phyloP scores from a whole-genome alignment of 2,113 vertebrate species.

The Chunga burmeisteri region DNA sequence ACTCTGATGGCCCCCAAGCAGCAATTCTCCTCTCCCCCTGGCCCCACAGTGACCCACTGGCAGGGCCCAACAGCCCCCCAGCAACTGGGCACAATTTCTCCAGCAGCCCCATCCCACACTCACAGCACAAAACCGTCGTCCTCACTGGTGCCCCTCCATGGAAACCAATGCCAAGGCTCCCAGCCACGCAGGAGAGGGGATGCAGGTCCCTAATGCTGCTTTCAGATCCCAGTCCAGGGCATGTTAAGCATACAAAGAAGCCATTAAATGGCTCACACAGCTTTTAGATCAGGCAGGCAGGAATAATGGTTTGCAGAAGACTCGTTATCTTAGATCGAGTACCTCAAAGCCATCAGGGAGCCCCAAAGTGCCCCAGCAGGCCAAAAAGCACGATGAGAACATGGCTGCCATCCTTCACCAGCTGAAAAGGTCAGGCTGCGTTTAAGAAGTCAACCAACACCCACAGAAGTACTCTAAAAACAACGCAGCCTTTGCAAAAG shows the following conservation, averaged over 20 bases:
- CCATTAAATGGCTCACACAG: neutral
- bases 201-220: neutral
- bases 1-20: neutral
- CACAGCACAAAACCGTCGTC: no score
- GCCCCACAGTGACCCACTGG: neutral
- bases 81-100: neutral
- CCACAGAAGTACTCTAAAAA: neutral
- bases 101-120: no score
- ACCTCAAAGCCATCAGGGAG: neutral
- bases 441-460: constrained; percentile 13
- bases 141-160: neutral
- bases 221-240: neutral
- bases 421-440: neutral
- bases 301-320: neutral
- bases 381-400: neutral
- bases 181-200: neutral
- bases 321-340: neutral
- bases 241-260: neutral
- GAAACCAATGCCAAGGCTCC: neutral
- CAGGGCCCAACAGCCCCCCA: neutral
- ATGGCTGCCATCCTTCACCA: neutral
- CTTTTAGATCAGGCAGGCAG: neutral
- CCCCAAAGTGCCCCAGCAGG: neutral
- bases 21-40: no score
- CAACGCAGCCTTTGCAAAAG: neutral